Conservation (phyloP, 2,888 invertebrate genomes). For the Vandiemenella viatica region DNA sequence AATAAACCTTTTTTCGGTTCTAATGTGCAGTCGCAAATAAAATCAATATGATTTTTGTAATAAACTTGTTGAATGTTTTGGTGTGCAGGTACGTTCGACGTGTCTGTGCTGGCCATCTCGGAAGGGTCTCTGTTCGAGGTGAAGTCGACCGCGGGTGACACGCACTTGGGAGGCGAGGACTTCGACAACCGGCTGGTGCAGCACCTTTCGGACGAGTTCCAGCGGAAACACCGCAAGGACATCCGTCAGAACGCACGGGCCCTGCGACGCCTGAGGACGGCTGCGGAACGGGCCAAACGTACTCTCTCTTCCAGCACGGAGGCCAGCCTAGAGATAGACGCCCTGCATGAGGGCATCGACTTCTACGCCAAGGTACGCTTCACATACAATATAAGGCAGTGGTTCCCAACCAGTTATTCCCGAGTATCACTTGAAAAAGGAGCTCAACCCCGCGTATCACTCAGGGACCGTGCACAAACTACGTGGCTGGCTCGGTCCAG, state of each 20-base stretch:
- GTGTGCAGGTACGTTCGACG: constrained; percentile 45
- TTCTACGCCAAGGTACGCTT: constrained; percentile 56
- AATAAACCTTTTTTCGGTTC: no score
- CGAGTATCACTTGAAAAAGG: no score
- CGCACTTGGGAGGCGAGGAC: constrained; percentile 64
- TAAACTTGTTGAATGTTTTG: no score
- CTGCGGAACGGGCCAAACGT: constrained; percentile 62
- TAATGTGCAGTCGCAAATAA: no score
- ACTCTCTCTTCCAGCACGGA: constrained; percentile 63
- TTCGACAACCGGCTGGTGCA: constrained; percentile 67
- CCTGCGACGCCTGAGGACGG: constrained; percentile 51
- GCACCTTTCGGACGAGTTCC: constrained; percentile 64
- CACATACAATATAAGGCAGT: no score
- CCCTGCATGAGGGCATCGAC: constrained; percentile 56
- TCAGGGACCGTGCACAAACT: no score
- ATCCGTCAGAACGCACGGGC: constrained; percentile 47
- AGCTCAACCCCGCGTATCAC: no score
- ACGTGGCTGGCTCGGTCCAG: no score
- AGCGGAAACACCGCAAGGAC: constrained; percentile 58
- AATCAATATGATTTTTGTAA: no score
- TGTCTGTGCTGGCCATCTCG: constrained; percentile 36
- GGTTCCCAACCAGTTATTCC: no score
- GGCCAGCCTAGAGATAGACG: constrained; percentile 59
- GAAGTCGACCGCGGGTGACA: constrained; percentile 64
- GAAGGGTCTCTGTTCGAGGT: constrained; percentile 59